A percentile compares a stretch with the other conserved stretches of the same genome.
These are phyloP conservation scores for Philotrypesis tridentata DNA, from an alignment of 1,140 invertebrate species.

Conservation along the genomic window DNA sequence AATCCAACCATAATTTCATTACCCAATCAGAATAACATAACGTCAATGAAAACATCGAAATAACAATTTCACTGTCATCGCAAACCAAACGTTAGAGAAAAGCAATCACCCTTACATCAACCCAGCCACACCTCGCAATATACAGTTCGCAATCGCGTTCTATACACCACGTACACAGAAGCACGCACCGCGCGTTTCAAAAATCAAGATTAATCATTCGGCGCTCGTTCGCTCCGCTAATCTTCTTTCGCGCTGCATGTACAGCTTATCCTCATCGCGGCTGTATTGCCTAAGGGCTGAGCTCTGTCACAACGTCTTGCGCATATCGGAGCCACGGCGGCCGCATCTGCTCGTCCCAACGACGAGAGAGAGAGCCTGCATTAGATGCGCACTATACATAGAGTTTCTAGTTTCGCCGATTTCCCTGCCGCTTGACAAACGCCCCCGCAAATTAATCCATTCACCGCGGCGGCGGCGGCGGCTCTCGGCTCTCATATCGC, in stretches of 20 bases:
- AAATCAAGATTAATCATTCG: not conserved
- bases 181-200: too few relatives aligned
- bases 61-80: too few relatives aligned
- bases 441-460: constrained; percentile 21
- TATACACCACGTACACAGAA: too few relatives aligned
- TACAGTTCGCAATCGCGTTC: too few relatives aligned
- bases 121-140: too few relatives aligned
- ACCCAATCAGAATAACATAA: too few relatives aligned
- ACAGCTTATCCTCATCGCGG: not conserved
- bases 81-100: too few relatives aligned
- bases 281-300: not conserved
- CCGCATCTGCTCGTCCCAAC: not conserved
- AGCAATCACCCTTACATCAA: too few relatives aligned
- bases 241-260: not conserved
- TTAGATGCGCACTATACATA: not conserved
- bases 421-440: constrained; percentile 12
- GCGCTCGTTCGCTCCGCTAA: not conserved
- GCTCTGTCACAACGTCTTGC: not conserved
- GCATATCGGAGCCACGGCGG: not conserved
- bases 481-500: not conserved
- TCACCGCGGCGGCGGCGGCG: not conserved
- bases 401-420: constrained; percentile 36
- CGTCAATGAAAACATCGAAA: too few relatives aligned
- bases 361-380: too few relatives aligned
- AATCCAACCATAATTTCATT: too few relatives aligned